Conservation (phyloP, 53 echinoderm and acorn worm genomes). For the Holothuria leucospilota region DNA sequence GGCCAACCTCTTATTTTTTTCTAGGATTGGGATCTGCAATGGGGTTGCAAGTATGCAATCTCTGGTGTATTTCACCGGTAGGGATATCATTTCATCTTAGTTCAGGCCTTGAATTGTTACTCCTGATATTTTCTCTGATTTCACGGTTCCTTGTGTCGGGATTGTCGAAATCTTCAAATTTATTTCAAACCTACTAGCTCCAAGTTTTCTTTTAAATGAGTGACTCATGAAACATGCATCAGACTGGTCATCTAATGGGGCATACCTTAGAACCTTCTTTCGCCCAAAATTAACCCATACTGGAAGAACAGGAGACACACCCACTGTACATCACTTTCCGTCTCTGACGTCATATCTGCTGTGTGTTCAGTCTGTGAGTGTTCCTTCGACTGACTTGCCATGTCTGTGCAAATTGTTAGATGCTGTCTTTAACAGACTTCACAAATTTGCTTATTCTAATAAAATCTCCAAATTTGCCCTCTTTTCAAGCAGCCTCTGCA, state of each 20-base stretch:
- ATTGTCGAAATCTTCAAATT: slow-evolving; percentile 29
- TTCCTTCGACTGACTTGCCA: neutral
- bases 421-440: slow-evolving; percentile 38
- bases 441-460: neutral
- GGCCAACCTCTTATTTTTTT: slow-evolving; percentile 54
- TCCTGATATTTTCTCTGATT: slow-evolving; percentile 14
- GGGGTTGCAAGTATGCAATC: slow-evolving; percentile 51
- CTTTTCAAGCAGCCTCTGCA: slow-evolving; percentile 24
- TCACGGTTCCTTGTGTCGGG: neutral
- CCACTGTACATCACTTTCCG: neutral
- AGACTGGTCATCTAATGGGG: slow-evolving; percentile 45
- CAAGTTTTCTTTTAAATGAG: neutral
- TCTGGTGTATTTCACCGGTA: slow-evolving; percentile 41
- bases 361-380: neutral
- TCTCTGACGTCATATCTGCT: slow-evolving; percentile 7
- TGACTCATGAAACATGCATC: slow-evolving; percentile 28
- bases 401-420: slow-evolving; percentile 36
- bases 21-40: slow-evolving; percentile 67
- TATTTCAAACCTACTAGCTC: neutral
- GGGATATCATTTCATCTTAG: neutral
- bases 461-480: neutral
- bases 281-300: slow-evolving; percentile 11
- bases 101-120: slow-evolving; percentile 13
- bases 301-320: neutral
- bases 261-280: slow-evolving; percentile 27